These are phyloP conservation scores for Pseudorhombus dupliciocellatus DNA, from an alignment of 2,113 vertebrate species.

Conservation along the genomic window DNA sequence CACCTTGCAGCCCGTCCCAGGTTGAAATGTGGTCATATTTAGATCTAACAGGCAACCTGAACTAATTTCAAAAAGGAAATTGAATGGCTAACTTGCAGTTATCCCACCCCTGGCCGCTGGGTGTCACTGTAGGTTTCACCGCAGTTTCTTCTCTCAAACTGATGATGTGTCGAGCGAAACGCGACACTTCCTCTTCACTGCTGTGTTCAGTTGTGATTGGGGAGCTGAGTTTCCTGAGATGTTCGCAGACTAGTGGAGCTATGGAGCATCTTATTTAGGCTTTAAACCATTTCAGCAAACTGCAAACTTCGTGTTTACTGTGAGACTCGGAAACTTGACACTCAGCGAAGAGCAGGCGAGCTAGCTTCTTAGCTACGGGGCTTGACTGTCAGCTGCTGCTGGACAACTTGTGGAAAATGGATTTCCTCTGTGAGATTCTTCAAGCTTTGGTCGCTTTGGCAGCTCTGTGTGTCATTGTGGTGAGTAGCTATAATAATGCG, in stretches of 20 bases:
- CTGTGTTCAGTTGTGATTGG: conserved; percentile 75
- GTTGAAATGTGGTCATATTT: too few relatives aligned
- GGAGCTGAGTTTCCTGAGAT: conserved; percentile 41
- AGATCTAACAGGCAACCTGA: too few relatives aligned
- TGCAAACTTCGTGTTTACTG: background rate
- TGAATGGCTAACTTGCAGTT: too few relatives aligned
- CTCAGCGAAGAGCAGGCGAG: conserved; percentile 2
- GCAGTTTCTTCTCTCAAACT: conserved; percentile 35
- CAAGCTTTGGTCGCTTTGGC: conserved; percentile 63
- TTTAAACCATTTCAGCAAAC: background rate
- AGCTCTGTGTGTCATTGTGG: conserved; percentile 67
- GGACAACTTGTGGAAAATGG: conserved; percentile 67
- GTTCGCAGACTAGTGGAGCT: conserved; percentile 3
- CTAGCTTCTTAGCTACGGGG: conserved; percentile 30
- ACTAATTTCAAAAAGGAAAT: too few relatives aligned
- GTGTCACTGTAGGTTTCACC: conserved; percentile 1
- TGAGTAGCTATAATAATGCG: conserved; percentile 39
- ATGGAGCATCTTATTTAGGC: background rate
- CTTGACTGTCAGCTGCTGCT: conserved; percentile 13
- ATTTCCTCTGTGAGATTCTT: conserved; percentile 69
- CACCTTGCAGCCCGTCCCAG: too few relatives aligned
- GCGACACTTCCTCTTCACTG: conserved; percentile 72
- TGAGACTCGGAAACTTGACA: background rate
- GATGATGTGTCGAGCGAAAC: conserved; percentile 76
- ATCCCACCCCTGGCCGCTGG: conserved; percentile 45